Conservation (phyloP, 2,797 vertebrate genomes). For the Todus mexicanus region DNA sequence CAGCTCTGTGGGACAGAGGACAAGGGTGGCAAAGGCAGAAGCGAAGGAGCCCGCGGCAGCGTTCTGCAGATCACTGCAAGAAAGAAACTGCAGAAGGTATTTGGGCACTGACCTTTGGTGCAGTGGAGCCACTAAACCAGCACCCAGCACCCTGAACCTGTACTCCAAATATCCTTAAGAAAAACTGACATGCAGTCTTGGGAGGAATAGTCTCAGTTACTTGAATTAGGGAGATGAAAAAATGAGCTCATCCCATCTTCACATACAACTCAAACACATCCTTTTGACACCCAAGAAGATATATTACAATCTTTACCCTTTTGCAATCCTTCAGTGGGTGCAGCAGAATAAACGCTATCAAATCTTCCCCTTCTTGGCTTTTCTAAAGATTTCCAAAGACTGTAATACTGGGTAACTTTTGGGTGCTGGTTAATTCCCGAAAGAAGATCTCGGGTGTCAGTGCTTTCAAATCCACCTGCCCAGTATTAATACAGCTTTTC, state of each 20-base stretch:
- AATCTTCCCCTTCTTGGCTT: not conserved
- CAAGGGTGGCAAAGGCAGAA: conserved; percentile 91
- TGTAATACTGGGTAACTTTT: not conserved
- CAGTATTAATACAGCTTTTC: not conserved
- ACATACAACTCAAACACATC: not conserved
- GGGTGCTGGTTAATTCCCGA: not conserved
- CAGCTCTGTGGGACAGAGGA: conserved; percentile 94
- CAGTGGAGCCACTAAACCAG: not conserved
- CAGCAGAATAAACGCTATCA: not conserved
- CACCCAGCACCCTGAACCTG: not conserved
- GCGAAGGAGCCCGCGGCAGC: conserved; percentile 92
- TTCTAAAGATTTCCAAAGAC: not conserved
- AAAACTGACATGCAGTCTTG: not conserved
- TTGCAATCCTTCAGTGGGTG: not conserved
- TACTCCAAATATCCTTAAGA: not conserved
- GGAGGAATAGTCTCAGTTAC: not conserved
- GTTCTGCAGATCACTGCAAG: conserved; percentile 89
- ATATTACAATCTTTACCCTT: not conserved
- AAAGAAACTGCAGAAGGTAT: conserved; percentile 12
- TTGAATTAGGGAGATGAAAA: not conserved
- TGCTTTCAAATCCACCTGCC: not conserved
- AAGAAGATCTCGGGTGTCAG: not conserved
- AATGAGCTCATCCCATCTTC: not conserved
- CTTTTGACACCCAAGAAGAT: not conserved
- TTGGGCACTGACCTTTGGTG: not conserved